A percentile compares a stretch with the other conserved stretches of the same genome.
phyloP scores from a whole-genome alignment of 2,888 invertebrate genomes.

The Catocala sponsa region DNA sequence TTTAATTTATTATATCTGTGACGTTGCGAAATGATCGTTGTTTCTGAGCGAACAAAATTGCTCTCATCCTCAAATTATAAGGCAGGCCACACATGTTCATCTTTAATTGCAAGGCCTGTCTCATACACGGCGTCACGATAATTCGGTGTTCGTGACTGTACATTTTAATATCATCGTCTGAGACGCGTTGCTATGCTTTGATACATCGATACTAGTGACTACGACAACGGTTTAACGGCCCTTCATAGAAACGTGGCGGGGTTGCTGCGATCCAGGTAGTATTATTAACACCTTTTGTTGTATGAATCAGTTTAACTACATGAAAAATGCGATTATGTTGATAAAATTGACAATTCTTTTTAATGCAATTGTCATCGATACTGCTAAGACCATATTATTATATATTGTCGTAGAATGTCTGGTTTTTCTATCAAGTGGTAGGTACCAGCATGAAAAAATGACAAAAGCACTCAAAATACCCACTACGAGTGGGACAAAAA shows the following conservation, averaged over 20 bases:
- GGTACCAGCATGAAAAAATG: background rate
- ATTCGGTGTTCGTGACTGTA: slow-evolving; percentile 76
- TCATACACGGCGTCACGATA: slow-evolving; percentile 62
- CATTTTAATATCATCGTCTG: slow-evolving; percentile 75
- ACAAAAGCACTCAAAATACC: background rate
- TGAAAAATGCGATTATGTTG: background rate
- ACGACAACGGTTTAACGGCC: slow-evolving; percentile 17
- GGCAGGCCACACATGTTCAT: slow-evolving; percentile 55
- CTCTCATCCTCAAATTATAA: slow-evolving; percentile 44
- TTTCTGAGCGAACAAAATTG: slow-evolving; percentile 35
- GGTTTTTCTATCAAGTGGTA: no score
- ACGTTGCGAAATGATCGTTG: slow-evolving; percentile 40
- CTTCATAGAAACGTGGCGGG: slow-evolving; percentile 21
- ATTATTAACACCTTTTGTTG: background rate
- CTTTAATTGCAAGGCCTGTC: slow-evolving; percentile 55
- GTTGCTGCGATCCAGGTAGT: background rate
- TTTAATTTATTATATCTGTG: slow-evolving; percentile 43
- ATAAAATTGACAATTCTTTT: no score
- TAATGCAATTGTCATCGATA: no score
- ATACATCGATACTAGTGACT: slow-evolving; percentile 74
- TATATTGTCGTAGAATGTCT: no score
- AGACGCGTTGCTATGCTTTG: slow-evolving; percentile 76
- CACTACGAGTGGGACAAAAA: slow-evolving; percentile 3
- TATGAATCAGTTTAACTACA: background rate
- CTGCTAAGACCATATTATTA: no score